Base-by-base conservation (phyloP, 2,888 invertebrate species). In the Baronia brevicornis region DNA sequence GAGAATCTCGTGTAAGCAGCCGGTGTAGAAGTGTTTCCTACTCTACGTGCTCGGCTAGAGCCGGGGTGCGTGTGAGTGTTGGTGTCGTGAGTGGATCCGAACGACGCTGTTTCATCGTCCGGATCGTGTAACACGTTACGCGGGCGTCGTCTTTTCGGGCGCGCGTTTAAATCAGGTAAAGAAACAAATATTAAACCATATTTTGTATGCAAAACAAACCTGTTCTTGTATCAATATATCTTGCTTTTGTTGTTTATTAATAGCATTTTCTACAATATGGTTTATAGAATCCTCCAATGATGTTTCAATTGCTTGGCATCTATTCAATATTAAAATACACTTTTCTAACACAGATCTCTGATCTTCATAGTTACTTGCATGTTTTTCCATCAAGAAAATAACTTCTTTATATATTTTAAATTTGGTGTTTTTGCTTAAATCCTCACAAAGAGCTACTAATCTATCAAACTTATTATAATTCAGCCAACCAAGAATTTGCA, bases 381-480 rank as follows among this genome's bases (percentile, higher is more conserved):
- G 60, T 44, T 55, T 70, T 22, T 64, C 48, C 4, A 84, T 28
- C 10, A 69, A 39, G 18, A 68, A 54, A 28, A 68, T 39, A n/a
- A 73, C 61, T 52, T 82, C 78, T 27, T 41, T 45, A 36, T 52
- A 69, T 2, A 74, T 33, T 54, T 70, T 73, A 36, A 63, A 61
- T 37, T 63, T 48, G 28, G 53, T 38, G 4, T 43, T 38, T 46
- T 61, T 52, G 31, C 41, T 46, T 24, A 70, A 28, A 41, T 48
- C 43, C 44, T 73, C 44, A 61, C 65, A 65, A 7, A 64, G 31
- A 3, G 38, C 23, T 14, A 46, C 38, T 31, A 73, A 49, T 50
- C 85, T 78, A 4, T 87, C 78, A 78, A 89, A 90, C 62, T 93
- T 92, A 46, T 88, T 87, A 52, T 88, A 90, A 24, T 89, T 62